phyloP scores from a whole-genome alignment of 2,113 vertebrate genomes.

The Typhlomys cinereus region DNA sequence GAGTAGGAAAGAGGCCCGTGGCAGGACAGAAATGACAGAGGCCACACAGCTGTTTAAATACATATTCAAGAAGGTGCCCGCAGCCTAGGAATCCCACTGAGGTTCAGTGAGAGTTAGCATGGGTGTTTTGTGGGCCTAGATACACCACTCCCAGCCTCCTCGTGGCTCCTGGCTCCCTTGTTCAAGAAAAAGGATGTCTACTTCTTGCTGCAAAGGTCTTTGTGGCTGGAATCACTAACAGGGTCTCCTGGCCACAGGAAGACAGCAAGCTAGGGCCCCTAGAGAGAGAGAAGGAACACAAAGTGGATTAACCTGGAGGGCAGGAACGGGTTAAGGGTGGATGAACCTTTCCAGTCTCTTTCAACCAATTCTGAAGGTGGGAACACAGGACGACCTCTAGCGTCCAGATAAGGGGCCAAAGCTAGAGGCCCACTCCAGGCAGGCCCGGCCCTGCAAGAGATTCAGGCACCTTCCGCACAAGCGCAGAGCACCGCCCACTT shows the following conservation, averaged over 20 bases:
- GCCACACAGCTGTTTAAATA: background rate
- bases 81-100: background rate
- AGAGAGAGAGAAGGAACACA: constrained; percentile 35
- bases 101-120: background rate
- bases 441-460: background rate
- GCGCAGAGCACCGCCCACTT: background rate
- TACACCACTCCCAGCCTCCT: background rate
- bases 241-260: constrained; percentile 46
- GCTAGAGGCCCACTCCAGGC: background rate
- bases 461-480: background rate
- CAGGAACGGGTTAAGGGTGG: background rate
- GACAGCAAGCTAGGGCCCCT: constrained; percentile 52
- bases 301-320: background rate
- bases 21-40: background rate
- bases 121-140: background rate
- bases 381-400: background rate
- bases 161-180: background rate
- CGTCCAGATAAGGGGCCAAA: background rate
- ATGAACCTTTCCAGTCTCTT: background rate
- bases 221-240: background rate
- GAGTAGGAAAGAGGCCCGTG: background rate
- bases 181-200: background rate
- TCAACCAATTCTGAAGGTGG: background rate
- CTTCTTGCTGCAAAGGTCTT: constrained; percentile 15
- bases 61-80: too few species aligned